Percentiles rank a stretch among this genome's conserved stretches.
Evolutionary conservation across 2,113 vertebrate species (phyloP).

Genomic region (Protobothrops mucrosquamatus): DNA sequence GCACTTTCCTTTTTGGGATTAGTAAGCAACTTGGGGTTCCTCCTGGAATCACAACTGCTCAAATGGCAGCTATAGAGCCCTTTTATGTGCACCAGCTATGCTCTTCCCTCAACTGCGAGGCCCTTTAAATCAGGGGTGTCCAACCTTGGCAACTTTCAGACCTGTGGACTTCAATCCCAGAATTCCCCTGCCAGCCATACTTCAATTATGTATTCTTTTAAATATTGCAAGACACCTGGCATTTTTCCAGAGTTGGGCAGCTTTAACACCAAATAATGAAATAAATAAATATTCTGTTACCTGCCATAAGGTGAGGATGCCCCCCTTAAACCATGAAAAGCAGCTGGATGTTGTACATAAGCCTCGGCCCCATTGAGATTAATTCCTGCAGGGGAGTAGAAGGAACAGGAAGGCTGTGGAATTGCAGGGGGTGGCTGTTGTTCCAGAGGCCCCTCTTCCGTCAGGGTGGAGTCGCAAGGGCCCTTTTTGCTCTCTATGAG

Average conservation of each 20-base stretch:
- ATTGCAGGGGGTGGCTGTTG: conserved; percentile 25
- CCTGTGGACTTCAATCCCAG: not conserved
- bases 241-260: not conserved
- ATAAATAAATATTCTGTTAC: conserved; percentile 31
- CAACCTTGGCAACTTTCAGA: not conserved
- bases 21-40: not conserved
- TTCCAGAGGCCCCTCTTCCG: conserved; percentile 49
- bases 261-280: not conserved
- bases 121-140: not conserved
- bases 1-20: not conserved
- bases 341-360: conserved; percentile 62
- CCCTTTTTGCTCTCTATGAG: conserved; percentile 57
- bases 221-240: not conserved
- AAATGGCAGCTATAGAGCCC: not conserved
- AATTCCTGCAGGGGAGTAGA: conserved; percentile 18
- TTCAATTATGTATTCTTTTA: not conserved
- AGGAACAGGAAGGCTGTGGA: conserved; percentile 37
- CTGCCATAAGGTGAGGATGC: conserved; percentile 44
- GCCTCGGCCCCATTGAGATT: conserved; percentile 54
- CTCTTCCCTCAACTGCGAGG: not conserved
- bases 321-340: conserved; percentile 52
- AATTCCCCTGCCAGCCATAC: not conserved
- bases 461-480: conserved; percentile 68
- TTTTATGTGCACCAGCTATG: not conserved
- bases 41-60: not conserved